Conservation (phyloP, 2,113 vertebrate genomes). For the Bambusicola thoracicus region DNA sequence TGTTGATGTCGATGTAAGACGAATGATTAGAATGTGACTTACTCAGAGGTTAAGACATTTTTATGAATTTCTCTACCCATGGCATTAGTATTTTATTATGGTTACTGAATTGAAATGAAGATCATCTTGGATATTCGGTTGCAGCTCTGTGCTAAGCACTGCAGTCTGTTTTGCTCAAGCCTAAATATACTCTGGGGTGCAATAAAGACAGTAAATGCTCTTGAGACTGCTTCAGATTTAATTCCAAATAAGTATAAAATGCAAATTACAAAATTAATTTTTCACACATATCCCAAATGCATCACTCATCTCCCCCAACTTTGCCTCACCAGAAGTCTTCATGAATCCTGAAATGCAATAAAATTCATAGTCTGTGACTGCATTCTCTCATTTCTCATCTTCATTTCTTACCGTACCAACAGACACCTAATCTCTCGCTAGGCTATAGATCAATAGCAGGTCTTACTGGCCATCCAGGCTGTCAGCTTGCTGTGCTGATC, state of each 20-base stretch:
- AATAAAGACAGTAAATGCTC: conserved; percentile 53
- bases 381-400: neutral
- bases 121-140: conserved; percentile 23
- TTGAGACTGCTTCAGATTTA: conserved; percentile 46
- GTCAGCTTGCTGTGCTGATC: neutral
- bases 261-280: conserved; percentile 44
- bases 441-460: neutral
- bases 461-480: neutral
- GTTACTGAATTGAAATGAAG: conserved; percentile 23
- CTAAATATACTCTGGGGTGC: conserved; percentile 33
- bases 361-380: neutral
- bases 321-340: neutral
- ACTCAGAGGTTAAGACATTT: conserved; percentile 44
- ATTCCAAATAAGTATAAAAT: conserved; percentile 55
- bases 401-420: neutral
- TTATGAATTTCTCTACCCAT: conserved; percentile 34
- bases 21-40: conserved; percentile 67
- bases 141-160: conserved; percentile 13
- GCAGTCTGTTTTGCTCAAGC: conserved; percentile 38
- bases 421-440: neutral
- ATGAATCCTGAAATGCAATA: conserved; percentile 10
- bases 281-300: neutral
- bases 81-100: conserved; percentile 22
- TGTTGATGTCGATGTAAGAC: conserved; percentile 16
- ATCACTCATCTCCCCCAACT: neutral